phyloP scores from a whole-genome alignment of 2,113 vertebrate genomes.

The Bos javanicus region DNA sequence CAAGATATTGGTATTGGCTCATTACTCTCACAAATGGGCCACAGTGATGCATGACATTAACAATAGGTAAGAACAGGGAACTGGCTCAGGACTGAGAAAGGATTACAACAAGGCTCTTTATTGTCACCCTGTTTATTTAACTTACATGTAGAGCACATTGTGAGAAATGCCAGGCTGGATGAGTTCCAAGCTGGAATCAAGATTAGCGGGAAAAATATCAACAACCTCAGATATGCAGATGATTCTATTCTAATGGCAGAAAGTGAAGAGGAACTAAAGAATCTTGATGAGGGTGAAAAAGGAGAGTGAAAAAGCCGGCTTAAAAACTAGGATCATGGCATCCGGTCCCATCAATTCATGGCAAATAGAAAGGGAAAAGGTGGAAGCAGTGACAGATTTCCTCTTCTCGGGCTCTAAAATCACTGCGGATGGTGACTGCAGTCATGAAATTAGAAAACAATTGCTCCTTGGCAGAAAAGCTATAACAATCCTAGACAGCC shows the following conservation, averaged over 20 bases:
- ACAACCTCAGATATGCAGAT: not conserved
- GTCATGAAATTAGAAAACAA: not conserved
- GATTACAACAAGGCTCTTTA: not conserved
- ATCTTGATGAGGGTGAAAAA: not conserved
- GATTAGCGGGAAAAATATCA: not conserved
- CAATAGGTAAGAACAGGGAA: not conserved
- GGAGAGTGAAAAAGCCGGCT: not conserved
- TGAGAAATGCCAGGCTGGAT: not conserved
- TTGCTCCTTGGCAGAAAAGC: not conserved
- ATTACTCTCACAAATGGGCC: not conserved
- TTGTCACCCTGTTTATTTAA: not conserved
- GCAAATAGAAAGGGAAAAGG: not conserved
- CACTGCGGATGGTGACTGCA: not conserved
- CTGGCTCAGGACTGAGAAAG: not conserved
- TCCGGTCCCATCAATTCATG: not conserved
- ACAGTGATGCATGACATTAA: not conserved
- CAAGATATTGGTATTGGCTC: not conserved
- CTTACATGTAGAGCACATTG: not conserved
- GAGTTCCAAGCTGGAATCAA: not conserved
- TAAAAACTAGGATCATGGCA: not conserved
- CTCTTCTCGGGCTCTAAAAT: not conserved
- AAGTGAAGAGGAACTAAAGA: not conserved
- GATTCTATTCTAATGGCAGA: not conserved
- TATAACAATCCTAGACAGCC: not conserved
- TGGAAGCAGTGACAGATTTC: not conserved